These are phyloP conservation scores for Diglossa brunneiventris DNA, from an alignment of 2,113 vertebrate genomes.

Conservation along the genomic window DNA sequence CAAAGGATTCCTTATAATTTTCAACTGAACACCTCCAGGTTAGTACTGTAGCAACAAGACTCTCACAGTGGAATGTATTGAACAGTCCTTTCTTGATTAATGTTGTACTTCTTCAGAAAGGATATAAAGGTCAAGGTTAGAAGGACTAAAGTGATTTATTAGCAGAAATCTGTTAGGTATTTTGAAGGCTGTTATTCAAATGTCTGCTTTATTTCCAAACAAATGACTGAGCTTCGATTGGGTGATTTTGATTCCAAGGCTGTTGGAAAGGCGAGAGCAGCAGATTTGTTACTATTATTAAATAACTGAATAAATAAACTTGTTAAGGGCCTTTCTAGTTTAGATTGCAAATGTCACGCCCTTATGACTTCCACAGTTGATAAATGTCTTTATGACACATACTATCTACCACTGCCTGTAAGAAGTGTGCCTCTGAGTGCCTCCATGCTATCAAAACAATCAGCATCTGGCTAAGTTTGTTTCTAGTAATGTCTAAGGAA, in stretches of 20 bases:
- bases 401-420: not conserved
- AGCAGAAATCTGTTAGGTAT: constrained; percentile 40
- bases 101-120: constrained; percentile 43
- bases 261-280: not conserved
- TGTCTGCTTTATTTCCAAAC: constrained; percentile 47
- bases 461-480: not conserved
- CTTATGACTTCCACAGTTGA: not conserved
- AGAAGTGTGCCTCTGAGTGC: not conserved
- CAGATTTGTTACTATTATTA: not conserved
- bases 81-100: constrained; percentile 44
- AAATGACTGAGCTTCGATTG: constrained; percentile 31
- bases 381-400: not conserved
- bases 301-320: not conserved
- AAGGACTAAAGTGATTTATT: constrained; percentile 53
- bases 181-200: constrained; percentile 59
- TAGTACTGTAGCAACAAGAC: constrained; percentile 55
- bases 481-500: not conserved
- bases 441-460: constrained; percentile 8
- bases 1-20: constrained; percentile 52
- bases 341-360: not conserved
- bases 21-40: constrained; percentile 44
- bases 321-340: not conserved
- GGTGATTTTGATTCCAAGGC: constrained; percentile 26
- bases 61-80: constrained; percentile 41
- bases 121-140: constrained; percentile 59